Base-by-base conservation (phyloP, 2,888 invertebrate species). In the Tetheella fluctuosa region DNA sequence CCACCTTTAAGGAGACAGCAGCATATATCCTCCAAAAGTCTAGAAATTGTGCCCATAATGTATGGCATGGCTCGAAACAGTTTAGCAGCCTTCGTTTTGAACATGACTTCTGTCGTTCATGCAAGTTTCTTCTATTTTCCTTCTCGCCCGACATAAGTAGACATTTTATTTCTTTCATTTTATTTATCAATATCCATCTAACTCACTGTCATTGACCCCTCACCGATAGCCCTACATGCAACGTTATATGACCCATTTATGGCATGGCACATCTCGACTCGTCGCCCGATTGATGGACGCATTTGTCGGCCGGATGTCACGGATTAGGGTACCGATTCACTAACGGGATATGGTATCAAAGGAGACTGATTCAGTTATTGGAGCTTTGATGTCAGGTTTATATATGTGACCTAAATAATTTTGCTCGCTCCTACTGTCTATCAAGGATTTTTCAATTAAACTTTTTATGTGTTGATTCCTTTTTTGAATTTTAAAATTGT, bases 231-330 rank as follows among this genome's bases (percentile, higher is more conserved):
- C 17, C 54, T n/a, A 15, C 15, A 25, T 25, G 25, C 6, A 6
- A 25, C 25, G 1, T 12, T 7, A 25, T 28, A 17, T 54, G 54
- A 30, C 54, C 34, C 28, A 54, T 30, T 17, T 48, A 20, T 20
- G 48, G 10, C 0, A 20, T 20, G 48, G 10, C 0, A 48, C 48
- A 48, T 20, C 17, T 54, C 54, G 54, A 30, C 54, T 30, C 54
- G 30, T 54, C 54, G 48, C 20, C 34, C 54, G 54, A 54, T 30
- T 34, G 55, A 55, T 55, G 8, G 20, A 54, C 54, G 30, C n/a
- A 54, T 54, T 20, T 54, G 17, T 54, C 30, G 34, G 48, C 6
- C 55, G 55, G 55, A 55, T 34, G 55, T 55, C 34, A 23, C 55
- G 34, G 55, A 55, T 55, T 55, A 54, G 42, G 42, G 17, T 17